Evolutionary conservation across 2,113 vertebrate species (phyloP), one percentile per base, ranked within the genome.

Genomic region (Ammodytes marinus): DNA sequence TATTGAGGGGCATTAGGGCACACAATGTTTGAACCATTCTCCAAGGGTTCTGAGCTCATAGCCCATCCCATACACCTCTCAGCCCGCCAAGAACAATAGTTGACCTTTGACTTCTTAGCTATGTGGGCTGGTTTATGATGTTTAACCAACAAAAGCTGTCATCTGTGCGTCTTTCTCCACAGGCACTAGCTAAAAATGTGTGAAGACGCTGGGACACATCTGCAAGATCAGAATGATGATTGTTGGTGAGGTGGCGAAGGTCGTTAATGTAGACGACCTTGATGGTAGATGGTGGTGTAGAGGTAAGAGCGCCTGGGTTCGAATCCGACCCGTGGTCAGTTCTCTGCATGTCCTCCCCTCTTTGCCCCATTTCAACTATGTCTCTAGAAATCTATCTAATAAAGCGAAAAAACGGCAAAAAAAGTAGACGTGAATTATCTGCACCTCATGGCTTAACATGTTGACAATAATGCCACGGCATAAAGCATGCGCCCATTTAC

Each of bases 81-180:
- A 63, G 47, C 35, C 71, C 9, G 6, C 15, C 55, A 27, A 35
- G 76, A 79, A 84, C 73, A 81, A 83, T 70, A 52, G 70, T 19
- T 69, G 66, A 82, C 73, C 83, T 90, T 83, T 89, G 80, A 70
- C 76, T 63, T 63, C 64, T 65, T 67, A 68, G 57, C 60, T 69
- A 72, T 52, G 55, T 10, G 50, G 58, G 59, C 49, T 55, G 17
- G 73, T 84, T 91, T 76, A 91, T 55, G 78, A 80, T 66, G 70
- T 84, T 82, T 82, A 69, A 80, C 52, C 1, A 35, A 27, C 27
- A 27, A 50, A 74, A 59, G 45, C 27, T 37, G 50, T 35, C 73
- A 39, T 78, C 66, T 81, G 59, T 52, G 80, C 39, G 60, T 73
- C 74, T 61, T 27, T 64, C 35, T 40, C 9, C 1, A 37, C 37